Conservation (phyloP, 2,797 vertebrate genomes). For the Pantherophis vulpinus region DNA sequence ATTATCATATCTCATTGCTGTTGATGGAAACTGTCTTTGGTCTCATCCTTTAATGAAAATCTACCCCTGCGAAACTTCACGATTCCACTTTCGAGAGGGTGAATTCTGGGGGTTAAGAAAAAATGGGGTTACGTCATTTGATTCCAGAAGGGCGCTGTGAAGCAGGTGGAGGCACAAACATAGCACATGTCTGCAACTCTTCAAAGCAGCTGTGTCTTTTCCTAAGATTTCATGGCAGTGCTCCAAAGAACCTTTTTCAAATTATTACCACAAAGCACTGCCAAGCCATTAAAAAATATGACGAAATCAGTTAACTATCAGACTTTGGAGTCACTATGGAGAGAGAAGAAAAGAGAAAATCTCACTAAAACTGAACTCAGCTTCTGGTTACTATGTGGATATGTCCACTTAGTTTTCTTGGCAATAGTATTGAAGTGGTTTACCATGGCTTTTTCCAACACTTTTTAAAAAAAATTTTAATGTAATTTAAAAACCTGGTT, state of each 20-base stretch:
- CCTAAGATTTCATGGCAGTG: neutral
- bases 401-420: neutral
- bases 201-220: neutral
- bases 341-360: neutral
- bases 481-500: neutral
- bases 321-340: neutral
- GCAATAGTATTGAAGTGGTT: neutral
- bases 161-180: neutral
- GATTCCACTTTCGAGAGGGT: neutral
- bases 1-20: neutral
- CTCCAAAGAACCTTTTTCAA: neutral
- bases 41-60: neutral
- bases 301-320: neutral
- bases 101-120: neutral
- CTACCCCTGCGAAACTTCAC: neutral
- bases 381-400: neutral
- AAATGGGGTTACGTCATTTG: neutral
- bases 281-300: neutral
- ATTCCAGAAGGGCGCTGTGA: neutral
- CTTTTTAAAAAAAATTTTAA: neutral
- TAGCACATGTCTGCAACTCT: neutral
- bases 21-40: neutral
- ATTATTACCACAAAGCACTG: neutral
- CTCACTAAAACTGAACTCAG: neutral
- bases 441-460: neutral